These are phyloP conservation scores for Sturnus vulgaris DNA, from an alignment of 2,113 vertebrate genomes.

Conservation along the genomic window DNA sequence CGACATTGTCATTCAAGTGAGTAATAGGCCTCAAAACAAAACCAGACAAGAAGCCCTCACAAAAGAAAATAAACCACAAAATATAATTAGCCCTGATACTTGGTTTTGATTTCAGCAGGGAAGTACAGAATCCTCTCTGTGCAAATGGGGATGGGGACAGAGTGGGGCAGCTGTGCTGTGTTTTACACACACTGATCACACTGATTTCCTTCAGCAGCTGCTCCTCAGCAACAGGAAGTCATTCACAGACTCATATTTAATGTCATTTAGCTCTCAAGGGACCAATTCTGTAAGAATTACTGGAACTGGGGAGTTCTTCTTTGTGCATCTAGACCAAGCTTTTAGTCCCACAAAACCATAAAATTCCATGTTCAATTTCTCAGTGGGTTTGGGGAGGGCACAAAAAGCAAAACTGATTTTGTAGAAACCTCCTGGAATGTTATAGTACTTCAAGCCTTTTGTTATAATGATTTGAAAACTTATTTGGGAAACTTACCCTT, in stretches of 20 bases:
- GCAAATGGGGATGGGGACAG: background rate
- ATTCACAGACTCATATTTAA: background rate
- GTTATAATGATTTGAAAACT: background rate
- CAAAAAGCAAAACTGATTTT: background rate
- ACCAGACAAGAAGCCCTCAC: background rate
- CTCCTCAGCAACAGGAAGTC: background rate
- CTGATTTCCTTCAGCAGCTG: background rate
- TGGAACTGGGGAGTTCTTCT: background rate
- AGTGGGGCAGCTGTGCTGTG: background rate
- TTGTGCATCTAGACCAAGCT: background rate
- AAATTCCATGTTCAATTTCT: background rate
- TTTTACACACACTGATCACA: background rate
- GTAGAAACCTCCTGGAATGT: background rate
- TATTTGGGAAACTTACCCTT: constrained; percentile 45
- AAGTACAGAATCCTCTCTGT: background rate
- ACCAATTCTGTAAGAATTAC: background rate
- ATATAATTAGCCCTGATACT: background rate
- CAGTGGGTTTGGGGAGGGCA: background rate
- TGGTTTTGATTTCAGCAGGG: background rate
- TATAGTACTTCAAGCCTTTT: background rate
- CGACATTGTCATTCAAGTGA: background rate
- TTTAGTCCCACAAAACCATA: background rate
- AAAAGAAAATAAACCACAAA: background rate
- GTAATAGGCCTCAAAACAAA: background rate
- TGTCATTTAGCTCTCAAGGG: background rate